These are phyloP conservation scores for Drosophila kepulauana DNA, from an alignment of 1,140 invertebrate species.

Conservation along the genomic window DNA sequence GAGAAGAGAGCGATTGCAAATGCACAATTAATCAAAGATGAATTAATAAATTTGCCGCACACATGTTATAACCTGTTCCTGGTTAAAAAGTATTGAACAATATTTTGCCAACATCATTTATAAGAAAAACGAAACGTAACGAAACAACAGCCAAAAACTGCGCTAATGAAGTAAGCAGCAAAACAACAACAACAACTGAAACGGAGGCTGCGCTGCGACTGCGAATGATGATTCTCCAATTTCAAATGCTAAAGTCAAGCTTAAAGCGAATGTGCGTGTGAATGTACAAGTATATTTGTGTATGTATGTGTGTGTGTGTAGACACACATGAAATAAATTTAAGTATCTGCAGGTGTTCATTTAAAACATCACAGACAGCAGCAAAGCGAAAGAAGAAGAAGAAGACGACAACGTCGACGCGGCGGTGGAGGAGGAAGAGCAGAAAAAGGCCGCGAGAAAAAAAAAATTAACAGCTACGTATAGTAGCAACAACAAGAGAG, in stretches of 20 bases:
- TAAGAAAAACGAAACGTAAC: conserved; percentile 40
- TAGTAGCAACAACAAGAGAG: conserved; percentile 60
- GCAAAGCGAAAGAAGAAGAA: conserved; percentile 65
- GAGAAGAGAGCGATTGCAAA: background rate
- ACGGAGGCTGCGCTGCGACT: conserved; percentile 32
- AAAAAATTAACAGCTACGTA: conserved; percentile 65
- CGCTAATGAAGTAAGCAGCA: conserved; percentile 74
- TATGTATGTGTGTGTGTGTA: conserved; percentile 37
- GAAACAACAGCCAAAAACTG: conserved; percentile 51
- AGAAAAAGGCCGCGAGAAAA: conserved; percentile 68
- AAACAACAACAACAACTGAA: conserved; percentile 37
- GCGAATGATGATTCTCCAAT: conserved; percentile 78
- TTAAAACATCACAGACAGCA: conserved; percentile 80
- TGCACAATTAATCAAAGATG: conserved; percentile 53
- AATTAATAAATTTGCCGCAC: conserved; percentile 20
- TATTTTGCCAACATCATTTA: conserved; percentile 68
- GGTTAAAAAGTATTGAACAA: conserved; percentile 25
- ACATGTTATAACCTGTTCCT: conserved; percentile 44
- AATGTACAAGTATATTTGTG: conserved; percentile 13
- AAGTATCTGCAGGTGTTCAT: conserved; percentile 84
- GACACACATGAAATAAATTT: conserved; percentile 76
- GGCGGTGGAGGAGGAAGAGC: conserved; percentile 17
- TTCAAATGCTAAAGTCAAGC: conserved; percentile 78
- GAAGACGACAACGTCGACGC: conserved; percentile 34
- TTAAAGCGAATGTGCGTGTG: conserved; percentile 45